A percentile compares a stretch with the other conserved stretches of the same genome.
Evolutionary conservation across 2,113 vertebrate species (phyloP).

Genomic region (Chaetodon trifascialis): DNA sequence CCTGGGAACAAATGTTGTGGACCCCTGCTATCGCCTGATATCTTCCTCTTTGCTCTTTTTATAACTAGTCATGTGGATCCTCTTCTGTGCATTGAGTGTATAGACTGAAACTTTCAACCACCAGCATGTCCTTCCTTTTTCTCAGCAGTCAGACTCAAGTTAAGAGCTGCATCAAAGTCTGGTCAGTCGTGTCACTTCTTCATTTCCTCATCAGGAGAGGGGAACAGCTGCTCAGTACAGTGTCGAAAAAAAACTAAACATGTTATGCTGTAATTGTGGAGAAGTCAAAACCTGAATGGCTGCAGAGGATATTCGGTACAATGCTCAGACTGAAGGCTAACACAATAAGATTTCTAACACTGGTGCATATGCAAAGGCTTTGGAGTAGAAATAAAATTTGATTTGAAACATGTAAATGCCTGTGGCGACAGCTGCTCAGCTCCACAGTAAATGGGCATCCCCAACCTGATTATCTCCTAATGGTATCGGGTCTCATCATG

Average conservation of each 20-base stretch:
- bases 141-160: slow-evolving; percentile 60
- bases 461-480: slow-evolving; percentile 50
- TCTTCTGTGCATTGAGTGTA: slow-evolving; percentile 2
- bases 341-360: background rate
- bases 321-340: background rate
- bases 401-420: slow-evolving; percentile 38
- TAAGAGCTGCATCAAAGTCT: slow-evolving; percentile 56
- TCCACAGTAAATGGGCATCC: slow-evolving; percentile 21
- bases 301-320: background rate
- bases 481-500: slow-evolving; percentile 38
- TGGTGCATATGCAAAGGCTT: background rate
- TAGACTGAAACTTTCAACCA: slow-evolving; percentile 53
- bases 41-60: slow-evolving; percentile 47
- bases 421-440: slow-evolving; percentile 44
- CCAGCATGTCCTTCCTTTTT: slow-evolving; percentile 68
- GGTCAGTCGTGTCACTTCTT: slow-evolving; percentile 66
- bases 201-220: slow-evolving; percentile 63
- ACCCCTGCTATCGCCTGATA: background rate
- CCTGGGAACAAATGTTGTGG: too few species aligned
- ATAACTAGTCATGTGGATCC: slow-evolving; percentile 47
- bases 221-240: slow-evolving; percentile 32
- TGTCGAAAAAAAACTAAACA: slow-evolving; percentile 13
- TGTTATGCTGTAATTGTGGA: background rate
- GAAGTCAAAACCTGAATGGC: background rate
- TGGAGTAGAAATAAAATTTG: background rate